Base-by-base conservation (phyloP, 2,113 vertebrate genomes). In the Hippocampus mohnikei region DNA sequence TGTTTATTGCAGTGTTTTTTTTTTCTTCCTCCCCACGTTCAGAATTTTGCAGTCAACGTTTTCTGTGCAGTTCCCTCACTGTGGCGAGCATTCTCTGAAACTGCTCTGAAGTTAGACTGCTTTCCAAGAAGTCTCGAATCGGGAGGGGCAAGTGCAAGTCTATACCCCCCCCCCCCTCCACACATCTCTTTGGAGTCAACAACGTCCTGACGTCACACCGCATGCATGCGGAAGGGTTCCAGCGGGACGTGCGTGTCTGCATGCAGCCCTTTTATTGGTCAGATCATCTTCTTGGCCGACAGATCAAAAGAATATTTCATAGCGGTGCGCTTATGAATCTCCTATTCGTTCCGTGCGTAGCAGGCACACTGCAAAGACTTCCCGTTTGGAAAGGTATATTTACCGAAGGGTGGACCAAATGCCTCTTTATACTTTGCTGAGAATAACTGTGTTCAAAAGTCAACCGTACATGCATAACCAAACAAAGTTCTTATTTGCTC, bases 41-140 rank as follows among this genome's bases (percentile, higher is more conserved):
- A 69, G 78, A 84, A 77, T 85, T 73, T 84, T 79, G 75, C 20
- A 37, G 75, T 68, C 56, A 73, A 52, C 50, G 55, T 33, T 5
- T 72, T 37, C 18, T 16, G 10, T 61, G 68, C 69, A 41, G 68
- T 48, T 61, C 69, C 58, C 29, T 29, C 55, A 50, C 77, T 60
- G 76, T 44, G 55, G 56, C 23, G 41, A 25, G 16, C 66, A 69
- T 81, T 77, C 64, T 81, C 71, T 48, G 68, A 73, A 79, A 82
- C 66, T 77, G 79, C 70, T 86, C 72, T 87, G 81, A 82, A 75
- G 83, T 89, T 74, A 81, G 81, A 69, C 61, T 72, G 77, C 76
- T 81, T 90, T 91, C 87, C 81, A 79, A 80, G 85, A 91, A 87
- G 80, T 50, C 81, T 66, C 70, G 40, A 44, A 70, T 71, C 68